phyloP scores from a whole-genome alignment of 2,113 vertebrate genomes.

The Clarias batrachus region DNA sequence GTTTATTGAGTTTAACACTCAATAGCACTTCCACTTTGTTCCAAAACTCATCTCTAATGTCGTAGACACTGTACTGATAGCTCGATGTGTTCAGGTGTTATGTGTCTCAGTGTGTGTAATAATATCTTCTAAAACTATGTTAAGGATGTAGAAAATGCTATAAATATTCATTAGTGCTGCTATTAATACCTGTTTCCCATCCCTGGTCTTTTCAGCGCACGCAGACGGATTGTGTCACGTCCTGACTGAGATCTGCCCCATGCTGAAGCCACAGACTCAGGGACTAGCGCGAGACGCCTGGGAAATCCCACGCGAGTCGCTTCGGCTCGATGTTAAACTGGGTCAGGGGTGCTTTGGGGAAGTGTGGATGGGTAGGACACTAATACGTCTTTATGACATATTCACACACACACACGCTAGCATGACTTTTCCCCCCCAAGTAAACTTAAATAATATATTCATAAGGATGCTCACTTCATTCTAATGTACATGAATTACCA shows the following conservation, averaged over 20 bases:
- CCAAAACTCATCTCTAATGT: not conserved
- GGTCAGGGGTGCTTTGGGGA: slow-evolving; percentile 98
- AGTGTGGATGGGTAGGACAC: slow-evolving; percentile 92
- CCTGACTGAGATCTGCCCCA: slow-evolving; percentile 89
- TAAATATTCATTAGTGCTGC: not conserved
- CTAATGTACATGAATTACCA: not conserved
- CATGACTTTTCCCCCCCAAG: not conserved
- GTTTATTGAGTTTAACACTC: not conserved
- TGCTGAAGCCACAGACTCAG: slow-evolving; percentile 93
- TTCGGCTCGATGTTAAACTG: slow-evolving; percentile 93
- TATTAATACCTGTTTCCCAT: not conserved
- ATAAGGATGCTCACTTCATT: not conserved
- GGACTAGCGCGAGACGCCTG: slow-evolving; percentile 93
- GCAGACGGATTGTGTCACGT: slow-evolving; percentile 92
- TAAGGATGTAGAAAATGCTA: not conserved
- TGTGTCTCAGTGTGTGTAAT: slow-evolving; percentile 1
- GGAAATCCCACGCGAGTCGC: slow-evolving; percentile 92
- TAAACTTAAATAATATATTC: not conserved
- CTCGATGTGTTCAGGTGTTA: not conserved
- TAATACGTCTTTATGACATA: too few species aligned
- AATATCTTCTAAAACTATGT: not conserved
- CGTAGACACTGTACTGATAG: not conserved
- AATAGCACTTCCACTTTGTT: not conserved
- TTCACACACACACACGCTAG: not conserved
- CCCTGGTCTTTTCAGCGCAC: slow-evolving; percentile 72